Base-by-base conservation (phyloP, 64 coral and sea anemone genomes). In the Porites lutea region DNA sequence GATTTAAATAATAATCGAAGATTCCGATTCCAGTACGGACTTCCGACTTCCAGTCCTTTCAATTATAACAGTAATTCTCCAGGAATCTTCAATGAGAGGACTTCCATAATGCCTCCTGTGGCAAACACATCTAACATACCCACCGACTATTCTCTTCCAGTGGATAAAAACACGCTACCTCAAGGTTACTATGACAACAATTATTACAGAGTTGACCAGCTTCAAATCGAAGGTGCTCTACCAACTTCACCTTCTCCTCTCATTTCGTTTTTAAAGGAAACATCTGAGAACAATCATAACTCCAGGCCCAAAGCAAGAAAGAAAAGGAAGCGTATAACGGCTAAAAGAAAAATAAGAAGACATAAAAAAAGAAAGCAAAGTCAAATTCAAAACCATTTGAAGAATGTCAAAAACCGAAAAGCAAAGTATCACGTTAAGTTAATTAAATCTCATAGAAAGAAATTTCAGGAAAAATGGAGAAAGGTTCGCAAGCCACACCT, bases 241-340 rank as follows among this genome's bases (percentile, higher is more conserved):
- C 45, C 49, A 47, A 84, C 81, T n/a, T 68, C 81, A n/a, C 81
- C 81, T 13, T 84, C 81, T 19, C 81, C 81, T 52, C 81, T 84
- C 62, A 84, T 84, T 48, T 23, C 81, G 5, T 84, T 84, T 51
- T 22, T 84, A 16, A 84, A 48, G 69, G 62, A 51, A n/a, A 84
- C 18, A 21, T 68, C 81, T n/a, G 37, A 52, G 46, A 64, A 84
- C 52, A 47, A 19, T 13, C 1, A 51, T 84, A 52, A 68, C 7
- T 51, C 45, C 48, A 48, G 16, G 45, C 45, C 21, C 3, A 16
- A 68, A 23, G 11, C 43, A 3, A 84, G 22, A 52, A n/a, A 27
- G 45, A 50, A 9, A 20, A 49, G 19, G 18, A 68, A 22, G 46
- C 45, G 81, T 4, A 84, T 68, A 47, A 84, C 67, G 81, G 7